Conservation (phyloP, 2,888 invertebrate genomes). For the Drepanosiphum platanoidis region DNA sequence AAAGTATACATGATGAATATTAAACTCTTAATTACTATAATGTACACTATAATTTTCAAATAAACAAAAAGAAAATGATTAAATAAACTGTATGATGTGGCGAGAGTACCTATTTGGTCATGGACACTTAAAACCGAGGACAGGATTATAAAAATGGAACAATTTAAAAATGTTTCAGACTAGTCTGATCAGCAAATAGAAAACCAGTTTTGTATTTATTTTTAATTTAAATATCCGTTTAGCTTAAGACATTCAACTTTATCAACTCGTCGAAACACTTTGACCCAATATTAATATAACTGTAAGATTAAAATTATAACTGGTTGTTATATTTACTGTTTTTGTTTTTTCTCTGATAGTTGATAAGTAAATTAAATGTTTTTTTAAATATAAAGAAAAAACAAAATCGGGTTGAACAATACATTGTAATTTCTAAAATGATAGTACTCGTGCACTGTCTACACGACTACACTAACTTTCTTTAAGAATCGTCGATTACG, state of each 20-base stretch:
- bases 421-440: too few relatives aligned
- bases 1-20: too few relatives aligned
- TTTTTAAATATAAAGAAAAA: slow-evolving; percentile 1
- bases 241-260: slow-evolving; percentile 43
- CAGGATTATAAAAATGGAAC: slow-evolving; percentile 7
- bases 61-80: background rate
- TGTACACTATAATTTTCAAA: too few relatives aligned
- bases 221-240: background rate
- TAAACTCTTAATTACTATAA: too few relatives aligned
- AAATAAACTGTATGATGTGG: background rate
- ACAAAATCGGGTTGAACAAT: background rate
- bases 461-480: too few relatives aligned
- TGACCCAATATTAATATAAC: slow-evolving; percentile 33
- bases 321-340: too few relatives aligned
- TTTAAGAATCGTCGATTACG: too few relatives aligned
- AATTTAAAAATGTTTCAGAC: background rate
- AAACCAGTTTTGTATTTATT: slow-evolving; percentile 24
- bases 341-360: background rate
- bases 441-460: too few relatives aligned
- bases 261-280: background rate
- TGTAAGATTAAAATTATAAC: too few relatives aligned
- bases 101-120: background rate
- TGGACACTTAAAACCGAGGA: background rate
- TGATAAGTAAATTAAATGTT: too few relatives aligned
- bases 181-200: background rate